Evolutionary conservation across 2,797 vertebrate species (phyloP), one percentile per base, ranked within the genome.

Genomic region (Intellagama lesueurii): DNA sequence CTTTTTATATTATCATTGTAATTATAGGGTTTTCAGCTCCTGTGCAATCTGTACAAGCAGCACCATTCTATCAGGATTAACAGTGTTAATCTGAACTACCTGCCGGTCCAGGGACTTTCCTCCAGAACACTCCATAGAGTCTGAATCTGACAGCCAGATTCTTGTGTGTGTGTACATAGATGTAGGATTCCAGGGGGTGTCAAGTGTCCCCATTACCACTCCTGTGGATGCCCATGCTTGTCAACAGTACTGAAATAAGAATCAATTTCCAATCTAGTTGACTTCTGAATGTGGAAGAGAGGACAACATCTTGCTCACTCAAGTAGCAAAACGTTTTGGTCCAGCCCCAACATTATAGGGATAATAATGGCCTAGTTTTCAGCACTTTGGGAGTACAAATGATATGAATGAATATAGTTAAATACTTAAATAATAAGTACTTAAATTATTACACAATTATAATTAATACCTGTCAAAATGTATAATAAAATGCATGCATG

Each of bases 341-440:
- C 12, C 6, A 72, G 16, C 28, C 68, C 28, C 35, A 40, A 32
- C 11, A 5, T 40, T 56, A 56, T 56, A 24, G 24, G 19, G 19
- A 77, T 78, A 78, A 82, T 82, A 82, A 68, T 82, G 60, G 40
- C 11, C 60, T 40, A 68, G 17, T 81, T 64, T 81, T 64, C 56
- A 64, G 19, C 22, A 81, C 22, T 35, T 28, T 12, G 24, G 60
- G 35, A 81, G 32, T 56, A 81, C 11, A 32, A 40, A 32, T 68
- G 35, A 81, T 7, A 14, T 40, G 64, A 69, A 44, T 9, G 64
- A 68, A 44, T 44, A 82, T 16, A 82, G 26, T 82, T 44, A 82
- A 82, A 82, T 30, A 68, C 81, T 82, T 80, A n/a, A n/a, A 80
- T 79, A 79, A n/a, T n/a, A 80, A 82, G 60, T 82, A 68, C 60